Base-by-base conservation (phyloP, 2,888 invertebrate species). In the Stratiomys singularior region DNA sequence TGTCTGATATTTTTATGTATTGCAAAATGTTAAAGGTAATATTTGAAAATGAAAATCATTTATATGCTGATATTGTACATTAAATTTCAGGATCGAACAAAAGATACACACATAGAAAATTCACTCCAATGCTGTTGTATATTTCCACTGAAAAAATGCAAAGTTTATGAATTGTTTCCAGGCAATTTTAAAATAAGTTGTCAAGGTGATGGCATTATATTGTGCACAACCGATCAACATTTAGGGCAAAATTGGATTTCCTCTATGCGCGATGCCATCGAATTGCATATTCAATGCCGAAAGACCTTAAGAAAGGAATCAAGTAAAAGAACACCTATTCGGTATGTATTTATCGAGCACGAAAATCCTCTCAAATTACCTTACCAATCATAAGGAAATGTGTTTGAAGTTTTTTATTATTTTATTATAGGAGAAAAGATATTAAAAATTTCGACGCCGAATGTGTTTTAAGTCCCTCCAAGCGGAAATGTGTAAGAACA, bases 1-100 rank as follows among this genome's bases (percentile, higher is more conserved):
- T 93, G 86, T 93, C 90, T 18, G 94, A 94, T 83, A 91, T 93
- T 82, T 88, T 94, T 63, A 88, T 94, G 84, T 93, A 93, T 83
- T 93, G 93, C 82, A 94, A 93, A 87, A 88, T 91, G 72, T 86
- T 89, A 76, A 89, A 90, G 69, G 81, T 79, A 46, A 1, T n/a
- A 21, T 23, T 60, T 60, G 23, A 37, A n/a, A n/a, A n/a, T 67
- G 13, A 67, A 37, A 44, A 37, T 18, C 18, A 44, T n/a, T 66
- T 66, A 18, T 37, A 27, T 11, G n/a, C n/a, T n/a, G n/a, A n/a
- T n/a, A n/a, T n/a, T n/a, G n/a, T n/a, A n/a, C n/a, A n/a, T n/a
- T n/a, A n/a, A n/a, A 11, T 28, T 60, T n/a, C 23, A 81, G 81
- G 87, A 87, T 37, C 85, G 86, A 0, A 28, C 83, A 18, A 85